phyloP scores from a whole-genome alignment of 2,113 vertebrate species.

The Athene noctua region DNA sequence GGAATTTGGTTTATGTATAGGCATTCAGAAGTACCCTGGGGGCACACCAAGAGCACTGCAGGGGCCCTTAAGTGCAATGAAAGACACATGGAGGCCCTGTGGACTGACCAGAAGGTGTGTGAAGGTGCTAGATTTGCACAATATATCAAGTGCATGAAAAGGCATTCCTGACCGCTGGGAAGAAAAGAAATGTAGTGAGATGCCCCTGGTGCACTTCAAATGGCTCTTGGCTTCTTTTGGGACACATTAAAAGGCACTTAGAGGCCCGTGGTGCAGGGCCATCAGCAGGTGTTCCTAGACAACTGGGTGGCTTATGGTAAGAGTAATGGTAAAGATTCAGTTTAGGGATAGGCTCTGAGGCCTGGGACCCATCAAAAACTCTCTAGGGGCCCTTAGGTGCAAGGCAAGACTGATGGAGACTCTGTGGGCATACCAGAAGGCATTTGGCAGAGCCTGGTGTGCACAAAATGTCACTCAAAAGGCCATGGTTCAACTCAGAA shows the following conservation, averaged over 20 bases:
- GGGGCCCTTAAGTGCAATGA: no score
- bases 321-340: not conserved
- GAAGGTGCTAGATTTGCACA: not conserved
- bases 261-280: no score
- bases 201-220: not conserved
- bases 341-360: not conserved
- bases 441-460: not conserved
- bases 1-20: not conserved
- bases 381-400: not conserved
- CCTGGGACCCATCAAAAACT: not conserved
- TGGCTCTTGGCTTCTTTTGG: not conserved
- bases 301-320: not conserved
- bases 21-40: not conserved
- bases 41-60: not conserved
- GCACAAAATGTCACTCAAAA: not conserved
- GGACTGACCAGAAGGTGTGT: not conserved
- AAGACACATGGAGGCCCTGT: not conserved
- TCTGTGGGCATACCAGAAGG: not conserved
- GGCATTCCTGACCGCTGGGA: not conserved
- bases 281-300: not conserved
- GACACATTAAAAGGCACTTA: not conserved
- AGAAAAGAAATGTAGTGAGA: not conserved
- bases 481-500: not conserved
- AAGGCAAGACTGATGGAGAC: not conserved
- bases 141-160: not conserved